These are phyloP conservation scores for Cassiopea xamachana DNA, from an alignment of 30 jellyfish, hydroid and myxozoan genomes.

Conservation along the genomic window DNA sequence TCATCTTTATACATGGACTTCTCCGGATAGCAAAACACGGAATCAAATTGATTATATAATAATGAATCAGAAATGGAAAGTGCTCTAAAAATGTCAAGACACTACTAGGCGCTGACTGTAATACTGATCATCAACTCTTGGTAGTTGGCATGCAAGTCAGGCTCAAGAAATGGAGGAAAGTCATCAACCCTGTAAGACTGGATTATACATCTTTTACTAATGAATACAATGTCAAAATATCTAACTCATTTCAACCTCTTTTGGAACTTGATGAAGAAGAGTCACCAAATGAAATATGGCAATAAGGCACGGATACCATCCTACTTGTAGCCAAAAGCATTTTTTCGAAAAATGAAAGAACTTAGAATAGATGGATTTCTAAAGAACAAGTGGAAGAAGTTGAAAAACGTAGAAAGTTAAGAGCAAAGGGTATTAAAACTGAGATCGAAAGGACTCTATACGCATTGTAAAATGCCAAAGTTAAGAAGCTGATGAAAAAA, in stretches of 20 bases:
- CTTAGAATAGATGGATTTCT: background rate
- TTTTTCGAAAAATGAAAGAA: background rate
- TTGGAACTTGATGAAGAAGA: background rate
- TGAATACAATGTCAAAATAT: no score
- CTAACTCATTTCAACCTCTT: no score
- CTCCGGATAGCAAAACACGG: background rate
- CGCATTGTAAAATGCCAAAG: background rate
- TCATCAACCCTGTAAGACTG: no score
- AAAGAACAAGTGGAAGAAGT: background rate
- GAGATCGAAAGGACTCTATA: background rate
- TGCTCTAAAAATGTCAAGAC: background rate
- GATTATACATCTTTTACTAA: no score
- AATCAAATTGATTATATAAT: background rate
- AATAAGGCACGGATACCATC: background rate
- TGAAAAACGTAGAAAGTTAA: background rate
- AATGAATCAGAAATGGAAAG: background rate
- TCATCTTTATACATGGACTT: background rate
- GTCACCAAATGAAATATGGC: background rate
- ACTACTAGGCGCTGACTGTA: background rate
- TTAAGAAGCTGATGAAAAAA: background rate
- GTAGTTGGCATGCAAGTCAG: background rate
- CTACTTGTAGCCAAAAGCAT: background rate
- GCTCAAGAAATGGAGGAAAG: no score
- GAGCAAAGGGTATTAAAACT: background rate
- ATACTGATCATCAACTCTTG: background rate